These are phyloP conservation scores for Argentina silus DNA, from an alignment of 2,797 vertebrate species.

Conservation along the genomic window DNA sequence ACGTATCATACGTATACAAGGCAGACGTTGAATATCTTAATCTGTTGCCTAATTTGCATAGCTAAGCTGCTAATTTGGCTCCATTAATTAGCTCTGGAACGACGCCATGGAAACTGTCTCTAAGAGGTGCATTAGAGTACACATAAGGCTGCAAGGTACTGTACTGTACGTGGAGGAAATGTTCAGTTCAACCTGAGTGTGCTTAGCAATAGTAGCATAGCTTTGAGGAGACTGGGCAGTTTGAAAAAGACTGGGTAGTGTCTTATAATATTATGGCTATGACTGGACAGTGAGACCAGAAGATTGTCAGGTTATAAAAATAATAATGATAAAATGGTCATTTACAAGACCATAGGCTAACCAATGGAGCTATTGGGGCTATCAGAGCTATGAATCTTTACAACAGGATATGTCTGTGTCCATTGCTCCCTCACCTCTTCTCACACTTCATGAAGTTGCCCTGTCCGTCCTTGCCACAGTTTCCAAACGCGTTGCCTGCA, in stretches of 20 bases:
- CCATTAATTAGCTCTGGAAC: constrained; percentile 51
- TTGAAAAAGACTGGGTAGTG: no score
- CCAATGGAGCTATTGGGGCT: neutral
- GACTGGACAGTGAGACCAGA: no score
- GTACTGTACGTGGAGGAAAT: constrained; percentile 9
- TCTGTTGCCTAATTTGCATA: constrained; percentile 60
- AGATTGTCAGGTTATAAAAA: no score
- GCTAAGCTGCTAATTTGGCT: constrained; percentile 57
- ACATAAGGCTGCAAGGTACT: constrained; percentile 18
- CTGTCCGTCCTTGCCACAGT: constrained; percentile 87
- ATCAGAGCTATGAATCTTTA: neutral
- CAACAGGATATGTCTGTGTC: neutral
- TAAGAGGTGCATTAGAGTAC: constrained; percentile 22
- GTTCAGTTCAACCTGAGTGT: constrained; percentile 9
- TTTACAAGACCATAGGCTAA: no score
- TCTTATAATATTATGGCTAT: no score
- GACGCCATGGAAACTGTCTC: constrained; percentile 35
- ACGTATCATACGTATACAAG: constrained; percentile 29
- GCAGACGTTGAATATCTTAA: constrained; percentile 47
- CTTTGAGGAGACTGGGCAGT: neutral
- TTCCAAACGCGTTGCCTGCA: constrained; percentile 87
- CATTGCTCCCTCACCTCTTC: constrained; percentile 76
- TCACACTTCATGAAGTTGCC: constrained; percentile 85
- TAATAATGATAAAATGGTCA: no score
- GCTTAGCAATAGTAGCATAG: neutral